These are phyloP conservation scores for Mionectes macconnelli DNA, from an alignment of 2,113 vertebrate genomes.

Conservation along the genomic window DNA sequence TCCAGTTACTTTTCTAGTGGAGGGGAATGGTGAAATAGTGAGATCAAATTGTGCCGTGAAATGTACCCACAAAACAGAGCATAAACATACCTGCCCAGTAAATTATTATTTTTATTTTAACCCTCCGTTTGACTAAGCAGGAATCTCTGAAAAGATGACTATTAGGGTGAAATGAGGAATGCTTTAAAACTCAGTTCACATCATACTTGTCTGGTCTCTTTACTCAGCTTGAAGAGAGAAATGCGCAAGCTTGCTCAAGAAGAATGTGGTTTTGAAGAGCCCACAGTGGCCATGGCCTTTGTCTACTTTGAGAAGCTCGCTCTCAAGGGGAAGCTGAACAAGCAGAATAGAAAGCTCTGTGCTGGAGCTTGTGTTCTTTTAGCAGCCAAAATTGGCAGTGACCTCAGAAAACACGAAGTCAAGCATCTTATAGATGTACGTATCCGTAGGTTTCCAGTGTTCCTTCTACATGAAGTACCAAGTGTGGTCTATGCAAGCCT, in stretches of 20 bases:
- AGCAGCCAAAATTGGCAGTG: constrained; percentile 95
- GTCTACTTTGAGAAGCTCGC: constrained; percentile 99
- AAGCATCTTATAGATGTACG: constrained; percentile 96
- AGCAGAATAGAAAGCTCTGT: constrained; percentile 98
- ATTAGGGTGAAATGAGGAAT: neutral
- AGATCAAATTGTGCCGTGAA: neutral
- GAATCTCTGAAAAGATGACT: neutral
- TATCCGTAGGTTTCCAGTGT: constrained; percentile 4
- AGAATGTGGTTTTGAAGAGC: constrained; percentile 93
- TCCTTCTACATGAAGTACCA: neutral
- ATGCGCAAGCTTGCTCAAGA: constrained; percentile 95
- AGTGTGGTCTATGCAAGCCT: neutral
- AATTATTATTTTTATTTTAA: neutral
- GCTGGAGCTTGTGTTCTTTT: constrained; percentile 93
- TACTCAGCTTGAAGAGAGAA: constrained; percentile 90
- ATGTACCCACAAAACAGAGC: neutral
- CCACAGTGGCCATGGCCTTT: constrained; percentile 96
- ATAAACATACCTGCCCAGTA: neutral
- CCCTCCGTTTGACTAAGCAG: neutral
- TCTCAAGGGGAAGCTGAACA: constrained; percentile 96
- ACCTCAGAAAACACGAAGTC: constrained; percentile 96
- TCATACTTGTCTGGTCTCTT: constrained; percentile 6
- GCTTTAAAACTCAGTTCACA: neutral
- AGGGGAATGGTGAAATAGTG: neutral
- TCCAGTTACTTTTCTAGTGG: neutral